A percentile compares a stretch with the other conserved stretches of the same genome.
These are phyloP conservation scores for Dendrocincla fuliginosa DNA, from an alignment of 2,797 vertebrate species.

Conservation along the genomic window DNA sequence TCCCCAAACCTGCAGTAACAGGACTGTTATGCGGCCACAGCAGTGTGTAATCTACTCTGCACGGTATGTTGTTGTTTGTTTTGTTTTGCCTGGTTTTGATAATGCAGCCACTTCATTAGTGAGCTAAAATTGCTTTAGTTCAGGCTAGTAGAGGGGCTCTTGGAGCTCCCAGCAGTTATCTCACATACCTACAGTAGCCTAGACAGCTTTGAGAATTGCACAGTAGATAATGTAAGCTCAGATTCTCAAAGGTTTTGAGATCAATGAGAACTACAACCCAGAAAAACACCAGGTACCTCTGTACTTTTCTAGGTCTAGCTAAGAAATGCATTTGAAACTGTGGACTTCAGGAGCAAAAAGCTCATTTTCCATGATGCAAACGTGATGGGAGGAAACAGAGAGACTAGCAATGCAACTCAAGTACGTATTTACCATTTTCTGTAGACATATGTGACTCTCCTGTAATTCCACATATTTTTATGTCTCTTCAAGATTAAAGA, in stretches of 20 bases:
- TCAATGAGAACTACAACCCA: not conserved
- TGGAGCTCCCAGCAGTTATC: not conserved
- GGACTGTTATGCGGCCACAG: not conserved
- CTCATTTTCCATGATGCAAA: not conserved
- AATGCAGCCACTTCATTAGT: not conserved
- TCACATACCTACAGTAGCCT: not conserved
- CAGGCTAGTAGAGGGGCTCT: not conserved
- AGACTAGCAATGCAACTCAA: not conserved
- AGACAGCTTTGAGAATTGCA: not conserved
- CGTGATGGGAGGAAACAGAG: not conserved
- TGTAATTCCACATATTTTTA: not conserved
- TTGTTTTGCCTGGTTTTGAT: not conserved
- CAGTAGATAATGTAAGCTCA: not conserved
- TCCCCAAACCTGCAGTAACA: not conserved
- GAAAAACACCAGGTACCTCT: not conserved
- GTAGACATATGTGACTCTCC: not conserved
- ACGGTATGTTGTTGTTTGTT: not conserved
- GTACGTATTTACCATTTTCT: not conserved
- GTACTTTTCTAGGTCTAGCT: not conserved
- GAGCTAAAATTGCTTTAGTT: not conserved
- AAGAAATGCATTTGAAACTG: not conserved
- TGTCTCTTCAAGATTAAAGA: not conserved
- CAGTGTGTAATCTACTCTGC: not conserved
- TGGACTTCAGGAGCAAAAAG: not conserved
- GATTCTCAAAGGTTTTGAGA: not conserved